phyloP scores from a whole-genome alignment of 1,140 invertebrate genomes.

The Drosophila oshimai region DNA sequence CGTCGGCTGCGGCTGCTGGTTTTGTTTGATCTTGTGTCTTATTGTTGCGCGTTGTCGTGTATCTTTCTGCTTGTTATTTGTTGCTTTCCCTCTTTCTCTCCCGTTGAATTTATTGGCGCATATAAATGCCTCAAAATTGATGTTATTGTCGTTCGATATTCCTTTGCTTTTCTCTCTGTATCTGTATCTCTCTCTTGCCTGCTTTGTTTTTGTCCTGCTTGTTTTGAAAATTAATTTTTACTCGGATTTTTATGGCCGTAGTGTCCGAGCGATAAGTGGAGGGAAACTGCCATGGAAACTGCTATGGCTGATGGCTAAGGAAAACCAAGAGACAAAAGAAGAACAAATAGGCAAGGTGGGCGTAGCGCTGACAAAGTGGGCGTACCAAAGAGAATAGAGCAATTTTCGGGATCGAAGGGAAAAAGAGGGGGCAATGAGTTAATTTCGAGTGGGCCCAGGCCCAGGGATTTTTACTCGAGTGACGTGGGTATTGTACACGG shows the following conservation, averaged over 20 bases:
- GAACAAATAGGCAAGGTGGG: slow-evolving; percentile 52
- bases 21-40: slow-evolving; percentile 64
- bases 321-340: slow-evolving; percentile 51
- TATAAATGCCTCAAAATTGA: slow-evolving; percentile 80
- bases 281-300: slow-evolving; percentile 37
- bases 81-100: slow-evolving; percentile 23
- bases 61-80: slow-evolving; percentile 61
- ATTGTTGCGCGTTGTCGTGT: slow-evolving; percentile 62
- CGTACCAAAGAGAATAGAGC: slow-evolving; percentile 64
- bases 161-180: slow-evolving; percentile 24
- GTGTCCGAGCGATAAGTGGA: slow-evolving; percentile 42
- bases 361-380: slow-evolving; percentile 66
- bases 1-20: slow-evolving; percentile 46
- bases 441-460: slow-evolving; percentile 60
- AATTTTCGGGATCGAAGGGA: slow-evolving; percentile 50
- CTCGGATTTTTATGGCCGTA: slow-evolving; percentile 63
- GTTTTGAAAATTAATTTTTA: slow-evolving; percentile 75
- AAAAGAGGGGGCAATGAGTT: slow-evolving; percentile 55
- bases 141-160: slow-evolving; percentile 74
- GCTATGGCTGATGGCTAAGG: too few relatives aligned
- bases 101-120: slow-evolving; percentile 75
- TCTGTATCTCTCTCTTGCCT: background rate
- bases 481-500: slow-evolving; percentile 23
- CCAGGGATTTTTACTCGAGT: slow-evolving; percentile 15
- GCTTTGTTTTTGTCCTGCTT: slow-evolving; percentile 56